phyloP scores from a whole-genome alignment of 2,797 vertebrate genomes.

The Cheirogaleus major region DNA sequence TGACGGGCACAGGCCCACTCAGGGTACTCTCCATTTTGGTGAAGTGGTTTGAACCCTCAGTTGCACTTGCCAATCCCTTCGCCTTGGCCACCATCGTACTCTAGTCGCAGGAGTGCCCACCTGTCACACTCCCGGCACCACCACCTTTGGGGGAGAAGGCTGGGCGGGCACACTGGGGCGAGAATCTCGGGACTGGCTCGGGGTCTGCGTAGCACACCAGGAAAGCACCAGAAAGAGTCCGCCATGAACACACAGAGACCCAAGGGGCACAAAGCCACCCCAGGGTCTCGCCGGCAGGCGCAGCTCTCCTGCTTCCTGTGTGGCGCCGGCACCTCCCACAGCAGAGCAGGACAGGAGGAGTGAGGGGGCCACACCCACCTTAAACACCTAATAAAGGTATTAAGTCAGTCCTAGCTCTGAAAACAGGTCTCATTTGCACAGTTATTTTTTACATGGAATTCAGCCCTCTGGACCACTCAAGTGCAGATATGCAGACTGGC shows the following conservation, averaged over 20 bases:
- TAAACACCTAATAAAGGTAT: neutral
- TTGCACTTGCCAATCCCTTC: neutral
- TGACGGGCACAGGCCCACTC: neutral
- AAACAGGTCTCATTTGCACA: neutral
- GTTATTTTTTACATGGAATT: neutral
- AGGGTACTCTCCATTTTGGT: neutral
- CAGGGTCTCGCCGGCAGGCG: no score
- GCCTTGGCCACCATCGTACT: neutral
- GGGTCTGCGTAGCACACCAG: neutral
- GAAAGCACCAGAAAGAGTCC: neutral
- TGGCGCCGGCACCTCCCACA: neutral
- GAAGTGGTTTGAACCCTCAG: neutral
- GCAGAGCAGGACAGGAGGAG: neutral
- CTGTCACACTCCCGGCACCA: neutral
- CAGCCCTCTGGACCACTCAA: neutral
- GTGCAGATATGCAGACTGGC: neutral
- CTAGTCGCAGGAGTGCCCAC: neutral
- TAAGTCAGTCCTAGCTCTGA: neutral
- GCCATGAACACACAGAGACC: neutral
- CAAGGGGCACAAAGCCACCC: neutral
- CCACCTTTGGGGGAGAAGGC: neutral
- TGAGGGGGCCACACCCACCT: neutral
- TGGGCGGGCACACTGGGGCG: neutral
- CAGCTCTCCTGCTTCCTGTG: neutral
- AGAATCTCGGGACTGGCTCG: neutral